Base-by-base conservation (phyloP, 2,113 vertebrate genomes). In the Synodontis membranacea region DNA sequence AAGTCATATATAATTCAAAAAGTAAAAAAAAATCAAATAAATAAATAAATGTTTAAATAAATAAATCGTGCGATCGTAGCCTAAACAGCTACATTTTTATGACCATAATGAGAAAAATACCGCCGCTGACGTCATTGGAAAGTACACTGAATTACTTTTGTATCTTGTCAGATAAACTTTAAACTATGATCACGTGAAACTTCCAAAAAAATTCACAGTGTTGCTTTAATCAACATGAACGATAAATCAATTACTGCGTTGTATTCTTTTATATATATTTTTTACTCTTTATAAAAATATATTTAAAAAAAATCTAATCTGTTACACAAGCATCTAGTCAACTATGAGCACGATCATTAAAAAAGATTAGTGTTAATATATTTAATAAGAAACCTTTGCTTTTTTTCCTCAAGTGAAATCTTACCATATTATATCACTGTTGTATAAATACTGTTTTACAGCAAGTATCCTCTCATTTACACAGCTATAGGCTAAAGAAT, bases 81-180 rank as follows among this genome's bases (percentile, higher is more conserved):
- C 23, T 10, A 58, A 23, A 28, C 28, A 34, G 25, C 5, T 25
- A 58, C 56, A 25, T 58, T 58, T 58, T 25, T 28, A 58, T 62
- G 60, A 15, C 1, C 34, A 42, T 42, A 50, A 9, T 1, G 0
- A 78, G 19, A 34, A 78, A 78, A 78, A 50, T 52, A 31, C n/a
- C 6, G n/a, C 75, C 8, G n/a, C 46, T 52, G 75, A 78, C 46
- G 75, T 78, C 48, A 72, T 37, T 74, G 74, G n/a, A n/a, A n/a
- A n/a, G n/a, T n/a, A n/a, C n/a, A 66, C 19, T 34, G 15, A 17
- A 34, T 66, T 5, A 34, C 11, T 7, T 37, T 21, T 21, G 34
- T 10, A 39, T 39, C 37, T 34, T 68, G 34, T 68, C 64, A 68
- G 31, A 66, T 17, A 19, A 31, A 11, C 9, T 42, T 19, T 37